These are phyloP conservation scores for Emydoidea blandingii DNA, from an alignment of 2,797 vertebrate genomes.

Conservation along the genomic window DNA sequence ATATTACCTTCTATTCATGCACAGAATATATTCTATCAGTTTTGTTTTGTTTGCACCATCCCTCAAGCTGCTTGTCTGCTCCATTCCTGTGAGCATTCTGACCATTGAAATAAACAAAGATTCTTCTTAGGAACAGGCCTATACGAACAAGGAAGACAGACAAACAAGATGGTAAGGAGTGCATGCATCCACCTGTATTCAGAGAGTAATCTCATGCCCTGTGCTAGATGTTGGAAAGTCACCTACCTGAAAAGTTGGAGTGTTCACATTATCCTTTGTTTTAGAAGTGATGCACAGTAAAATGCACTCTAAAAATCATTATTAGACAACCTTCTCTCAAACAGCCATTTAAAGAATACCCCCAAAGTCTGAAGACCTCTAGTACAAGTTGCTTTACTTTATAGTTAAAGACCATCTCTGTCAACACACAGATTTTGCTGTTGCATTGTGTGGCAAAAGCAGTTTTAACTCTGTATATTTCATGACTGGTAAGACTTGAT, in stretches of 20 bases:
- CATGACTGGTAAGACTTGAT: neutral
- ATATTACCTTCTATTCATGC: neutral
- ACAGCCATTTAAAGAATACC: neutral
- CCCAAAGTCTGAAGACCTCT: neutral
- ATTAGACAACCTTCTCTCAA: neutral
- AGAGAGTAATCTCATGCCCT: neutral
- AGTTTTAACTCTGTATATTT: neutral
- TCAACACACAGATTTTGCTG: neutral
- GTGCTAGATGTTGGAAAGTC: neutral
- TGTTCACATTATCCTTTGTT: neutral
- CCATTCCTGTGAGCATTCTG: neutral
- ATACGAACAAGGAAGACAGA: neutral
- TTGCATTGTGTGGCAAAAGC: neutral
- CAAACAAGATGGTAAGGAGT: neutral
- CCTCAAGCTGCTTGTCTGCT: neutral
- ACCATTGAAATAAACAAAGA: neutral
- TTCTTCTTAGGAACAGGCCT: neutral
- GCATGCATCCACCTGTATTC: neutral
- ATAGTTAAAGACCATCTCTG: neutral
- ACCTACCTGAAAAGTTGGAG: neutral
- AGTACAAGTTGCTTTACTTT: rapidly evolving
- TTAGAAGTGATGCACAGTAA: neutral
- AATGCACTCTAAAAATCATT: neutral
- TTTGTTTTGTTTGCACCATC: neutral
- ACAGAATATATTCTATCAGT: neutral